These are phyloP conservation scores for Ctenochaetus hawaiiensis DNA, from an alignment of 2,797 vertebrate genomes.

Conservation along the genomic window DNA sequence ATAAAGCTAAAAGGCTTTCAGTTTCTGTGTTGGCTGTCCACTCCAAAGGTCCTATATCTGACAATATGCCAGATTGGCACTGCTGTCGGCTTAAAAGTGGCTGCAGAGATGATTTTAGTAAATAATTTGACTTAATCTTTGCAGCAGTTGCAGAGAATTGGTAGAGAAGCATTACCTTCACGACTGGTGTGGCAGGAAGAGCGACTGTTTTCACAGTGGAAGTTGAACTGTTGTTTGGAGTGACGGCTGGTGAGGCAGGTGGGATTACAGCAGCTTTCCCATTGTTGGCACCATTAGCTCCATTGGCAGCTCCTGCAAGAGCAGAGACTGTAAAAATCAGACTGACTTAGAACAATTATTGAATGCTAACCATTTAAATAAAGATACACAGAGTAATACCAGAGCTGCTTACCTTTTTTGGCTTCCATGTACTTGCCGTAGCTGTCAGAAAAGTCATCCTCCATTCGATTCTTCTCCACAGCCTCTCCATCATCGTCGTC, in stretches of 20 bases:
- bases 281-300: slow-evolving; percentile 89
- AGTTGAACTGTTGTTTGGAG: slow-evolving; percentile 86
- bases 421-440: slow-evolving; percentile 99
- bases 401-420: slow-evolving; percentile 91
- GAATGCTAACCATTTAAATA: slow-evolving; percentile 44
- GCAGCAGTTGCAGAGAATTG: background rate
- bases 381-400: background rate
- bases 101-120: background rate
- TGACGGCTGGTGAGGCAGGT: slow-evolving; percentile 83
- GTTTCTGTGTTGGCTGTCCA: no score
- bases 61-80: no score
- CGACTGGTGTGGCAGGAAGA: slow-evolving; percentile 88
- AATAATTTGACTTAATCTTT: background rate
- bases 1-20: no score
- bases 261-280: slow-evolving; percentile 90
- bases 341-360: slow-evolving; percentile 50
- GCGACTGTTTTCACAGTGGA: slow-evolving; percentile 90
- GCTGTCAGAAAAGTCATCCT: slow-evolving; percentile 96
- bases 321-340: slow-evolving; percentile 88
- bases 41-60: no score
- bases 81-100: background rate
- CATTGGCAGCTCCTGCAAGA: slow-evolving; percentile 90
- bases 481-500: slow-evolving; percentile 95
- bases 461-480: slow-evolving; percentile 93
- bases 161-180: slow-evolving; percentile 87